These are phyloP conservation scores for Elaeidobius kamerunicus DNA, from an alignment of 2,888 invertebrate species.

Conservation along the genomic window DNA sequence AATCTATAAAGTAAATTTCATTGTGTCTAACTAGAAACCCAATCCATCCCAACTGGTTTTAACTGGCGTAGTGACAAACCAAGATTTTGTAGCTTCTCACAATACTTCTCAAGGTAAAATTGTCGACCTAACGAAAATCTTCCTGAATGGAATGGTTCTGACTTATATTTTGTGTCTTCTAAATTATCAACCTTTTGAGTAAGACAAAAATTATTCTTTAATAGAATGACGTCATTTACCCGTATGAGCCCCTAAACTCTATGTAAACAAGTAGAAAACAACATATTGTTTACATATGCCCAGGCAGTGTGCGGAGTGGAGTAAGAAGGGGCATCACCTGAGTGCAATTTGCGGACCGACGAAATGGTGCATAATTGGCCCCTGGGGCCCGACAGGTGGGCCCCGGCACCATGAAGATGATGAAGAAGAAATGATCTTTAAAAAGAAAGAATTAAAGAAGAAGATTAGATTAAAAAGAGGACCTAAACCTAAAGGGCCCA, in stretches of 20 bases:
- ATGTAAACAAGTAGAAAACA: neutral
- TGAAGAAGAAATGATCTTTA: constrained; percentile 12
- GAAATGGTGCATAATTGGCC: constrained; percentile 29
- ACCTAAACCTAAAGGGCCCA: constrained; percentile 32
- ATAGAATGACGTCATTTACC: constrained; percentile 1
- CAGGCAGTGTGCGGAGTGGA: neutral
- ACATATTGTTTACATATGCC: neutral
- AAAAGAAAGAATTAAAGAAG: constrained; percentile 15
- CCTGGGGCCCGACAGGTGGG: constrained; percentile 28
- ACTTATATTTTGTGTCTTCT: too few relatives aligned
- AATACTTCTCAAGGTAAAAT: too few relatives aligned
- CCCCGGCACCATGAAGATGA: constrained; percentile 12
- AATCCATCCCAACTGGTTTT: too few relatives aligned
- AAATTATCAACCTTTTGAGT: neutral
- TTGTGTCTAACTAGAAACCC: too few relatives aligned
- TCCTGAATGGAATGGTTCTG: too few relatives aligned
- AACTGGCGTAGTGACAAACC: too few relatives aligned
- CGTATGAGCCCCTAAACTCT: neutral
- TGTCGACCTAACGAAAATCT: too few relatives aligned
- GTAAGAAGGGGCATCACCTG: neutral
- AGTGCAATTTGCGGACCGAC: constrained; percentile 17
- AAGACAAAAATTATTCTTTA: neutral
- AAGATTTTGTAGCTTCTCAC: too few relatives aligned
- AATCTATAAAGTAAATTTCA: too few relatives aligned
- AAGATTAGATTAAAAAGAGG: constrained; percentile 31